phyloP scores from a whole-genome alignment of 2,113 vertebrate genomes.

The Neolamprologus brichardi region DNA sequence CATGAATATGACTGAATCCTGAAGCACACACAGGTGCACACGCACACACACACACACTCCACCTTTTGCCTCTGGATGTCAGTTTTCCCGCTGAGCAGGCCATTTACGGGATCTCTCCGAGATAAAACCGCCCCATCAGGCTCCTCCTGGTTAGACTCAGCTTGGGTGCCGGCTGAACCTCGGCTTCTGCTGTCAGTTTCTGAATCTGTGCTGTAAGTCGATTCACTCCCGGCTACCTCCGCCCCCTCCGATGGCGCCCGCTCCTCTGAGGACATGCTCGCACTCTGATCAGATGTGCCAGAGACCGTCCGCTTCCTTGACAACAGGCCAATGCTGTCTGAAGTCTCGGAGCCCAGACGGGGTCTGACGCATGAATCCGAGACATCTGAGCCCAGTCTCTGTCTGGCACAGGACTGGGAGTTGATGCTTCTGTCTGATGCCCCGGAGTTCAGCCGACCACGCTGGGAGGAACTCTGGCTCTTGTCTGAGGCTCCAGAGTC shows the following conservation, averaged over 20 bases:
- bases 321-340: conserved; percentile 16
- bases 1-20: not conserved
- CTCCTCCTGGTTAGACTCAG: conserved; percentile 28
- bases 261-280: conserved; percentile 31
- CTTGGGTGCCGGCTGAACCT: not conserved
- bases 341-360: conserved; percentile 23
- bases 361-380: conserved; percentile 38
- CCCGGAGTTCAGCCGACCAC: conserved; percentile 46
- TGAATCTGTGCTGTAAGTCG: conserved; percentile 45
- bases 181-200: conserved; percentile 4
- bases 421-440: conserved; percentile 46
- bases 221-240: conserved; percentile 10
- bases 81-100: not conserved
- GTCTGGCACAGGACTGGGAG: conserved; percentile 26
- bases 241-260: conserved; percentile 10
- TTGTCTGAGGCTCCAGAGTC: conserved; percentile 64
- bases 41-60: not conserved
- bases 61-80: conserved; percentile 51
- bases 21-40: rapidly evolving
- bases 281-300: conserved; percentile 23
- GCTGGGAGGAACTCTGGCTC: conserved; percentile 47
- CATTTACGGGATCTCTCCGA: conserved; percentile 6
- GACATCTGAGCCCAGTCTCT: conserved; percentile 55
- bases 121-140: conserved; percentile 48
- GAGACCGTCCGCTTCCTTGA: conserved; percentile 51